Percentiles rank a stretch among this genome's conserved stretches.
Conservation (phyloP, 2,113 vertebrate genomes). For the Aramus guarauna region DNA sequence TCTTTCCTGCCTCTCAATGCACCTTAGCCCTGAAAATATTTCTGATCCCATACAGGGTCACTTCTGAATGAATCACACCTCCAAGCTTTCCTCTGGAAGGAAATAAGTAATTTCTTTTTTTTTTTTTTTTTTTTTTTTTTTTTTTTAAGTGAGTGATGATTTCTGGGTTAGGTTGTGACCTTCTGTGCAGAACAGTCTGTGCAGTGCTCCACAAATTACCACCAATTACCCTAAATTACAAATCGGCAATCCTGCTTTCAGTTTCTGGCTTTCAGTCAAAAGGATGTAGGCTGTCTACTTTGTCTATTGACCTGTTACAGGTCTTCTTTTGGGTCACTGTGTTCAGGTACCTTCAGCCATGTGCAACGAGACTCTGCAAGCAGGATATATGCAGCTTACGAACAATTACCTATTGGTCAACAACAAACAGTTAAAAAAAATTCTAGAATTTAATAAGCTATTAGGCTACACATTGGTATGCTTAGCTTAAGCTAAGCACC, state of each 20-base stretch:
- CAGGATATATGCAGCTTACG: background rate
- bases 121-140: too few species aligned
- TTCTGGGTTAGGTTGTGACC: background rate
- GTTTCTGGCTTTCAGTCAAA: background rate
- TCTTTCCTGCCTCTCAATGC: background rate
- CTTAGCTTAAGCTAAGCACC: background rate
- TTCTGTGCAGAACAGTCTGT: background rate
- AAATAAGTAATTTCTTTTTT: background rate
- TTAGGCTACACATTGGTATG: background rate
- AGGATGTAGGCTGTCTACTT: background rate
- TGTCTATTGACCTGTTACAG: background rate
- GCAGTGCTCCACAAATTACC: background rate
- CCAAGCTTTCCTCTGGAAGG: background rate
- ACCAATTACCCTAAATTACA: background rate
- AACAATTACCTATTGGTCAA: background rate
- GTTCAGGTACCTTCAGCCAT: background rate
- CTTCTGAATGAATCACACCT: background rate
- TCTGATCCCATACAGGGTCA: background rate
- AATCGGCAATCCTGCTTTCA: background rate
- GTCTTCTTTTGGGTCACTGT: background rate
- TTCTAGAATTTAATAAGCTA: background rate
- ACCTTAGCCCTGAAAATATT: background rate
- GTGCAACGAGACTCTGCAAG: background rate
- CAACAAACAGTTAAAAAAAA: background rate
- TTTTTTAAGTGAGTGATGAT: background rate